Evolutionary conservation across 1,140 invertebrate genomes (phyloP).

Genomic region (Orius laevigatus): DNA sequence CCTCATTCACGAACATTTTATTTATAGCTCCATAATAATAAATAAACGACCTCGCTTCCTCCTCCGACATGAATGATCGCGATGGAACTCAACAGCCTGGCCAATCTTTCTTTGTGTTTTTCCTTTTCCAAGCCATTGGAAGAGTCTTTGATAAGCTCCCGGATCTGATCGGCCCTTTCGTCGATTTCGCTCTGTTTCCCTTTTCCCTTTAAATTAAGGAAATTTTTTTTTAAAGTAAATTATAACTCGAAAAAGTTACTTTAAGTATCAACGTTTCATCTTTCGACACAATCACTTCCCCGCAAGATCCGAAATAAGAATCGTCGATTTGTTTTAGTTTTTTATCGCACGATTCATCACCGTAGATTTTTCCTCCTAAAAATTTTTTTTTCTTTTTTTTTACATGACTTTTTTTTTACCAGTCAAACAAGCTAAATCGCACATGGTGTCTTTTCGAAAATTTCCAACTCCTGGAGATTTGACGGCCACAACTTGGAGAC

Average conservation of each 20-base stretch:
- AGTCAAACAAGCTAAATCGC: slow-evolving; percentile 43
- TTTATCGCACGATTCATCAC: slow-evolving; percentile 46
- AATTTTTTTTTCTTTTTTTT: too few species aligned
- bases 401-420: slow-evolving; percentile 25
- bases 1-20: too few species aligned
- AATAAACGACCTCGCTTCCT: slow-evolving; percentile 40
- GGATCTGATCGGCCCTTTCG: slow-evolving; percentile 42
- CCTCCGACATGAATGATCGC: slow-evolving; percentile 58
- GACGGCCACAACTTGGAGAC: slow-evolving; percentile 48
- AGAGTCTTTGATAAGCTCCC: slow-evolving; percentile 45
- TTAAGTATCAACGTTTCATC: slow-evolving; percentile 37
- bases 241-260: background rate
- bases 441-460: slow-evolving; percentile 48
- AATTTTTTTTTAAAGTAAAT: too few species aligned
- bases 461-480: slow-evolving; percentile 64
- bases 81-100: slow-evolving; percentile 49
- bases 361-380: slow-evolving; percentile 49
- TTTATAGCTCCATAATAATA: too few species aligned
- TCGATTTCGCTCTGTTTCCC: slow-evolving; percentile 44
- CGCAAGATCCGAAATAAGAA: slow-evolving; percentile 39
- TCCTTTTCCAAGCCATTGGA: slow-evolving; percentile 59
- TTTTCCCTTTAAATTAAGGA: slow-evolving; percentile 32
- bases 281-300: slow-evolving; percentile 47
- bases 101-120: slow-evolving; percentile 54
- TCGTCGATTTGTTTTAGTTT: slow-evolving; percentile 38